phyloP scores from a whole-genome alignment of 2,113 vertebrate species.

The Notothenia rossii region DNA sequence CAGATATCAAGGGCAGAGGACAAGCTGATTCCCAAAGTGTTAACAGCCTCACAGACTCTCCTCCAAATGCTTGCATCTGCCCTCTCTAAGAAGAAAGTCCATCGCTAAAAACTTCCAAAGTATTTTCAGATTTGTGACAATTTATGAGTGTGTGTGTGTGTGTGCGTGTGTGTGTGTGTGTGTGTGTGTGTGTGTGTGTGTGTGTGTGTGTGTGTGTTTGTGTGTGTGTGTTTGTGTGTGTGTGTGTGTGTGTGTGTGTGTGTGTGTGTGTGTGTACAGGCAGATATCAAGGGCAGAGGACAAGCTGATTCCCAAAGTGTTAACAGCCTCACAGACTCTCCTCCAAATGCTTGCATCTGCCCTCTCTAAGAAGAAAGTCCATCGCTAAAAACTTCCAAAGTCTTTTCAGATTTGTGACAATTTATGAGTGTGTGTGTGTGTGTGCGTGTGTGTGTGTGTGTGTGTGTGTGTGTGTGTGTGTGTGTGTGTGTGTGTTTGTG shows the following conservation, averaged over 20 bases:
- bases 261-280: conserved; percentile 14
- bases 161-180: too few relatives aligned
- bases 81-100: conserved; percentile 20
- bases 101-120: conserved; percentile 3
- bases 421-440: conserved; percentile 7
- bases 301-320: conserved; percentile 31
- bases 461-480: conserved; percentile 13
- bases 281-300: conserved; percentile 26
- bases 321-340: conserved; percentile 2
- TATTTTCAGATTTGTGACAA: conserved; percentile 7
- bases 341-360: conserved; percentile 34
- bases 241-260: conserved; percentile 24
- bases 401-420: conserved; percentile 7
- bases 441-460: too few relatives aligned
- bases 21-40: conserved; percentile 31
- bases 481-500: conserved; percentile 13
- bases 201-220: too few relatives aligned
- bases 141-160: conserved; percentile 20
- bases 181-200: too few relatives aligned
- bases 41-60: conserved; percentile 2
- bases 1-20: conserved; percentile 26
- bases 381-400: conserved; percentile 3
- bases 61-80: conserved; percentile 34
- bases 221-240: too few relatives aligned
- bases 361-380: conserved; percentile 20